Base-by-base conservation (phyloP, 2,888 invertebrate species). In the Lochmaea capreae region DNA sequence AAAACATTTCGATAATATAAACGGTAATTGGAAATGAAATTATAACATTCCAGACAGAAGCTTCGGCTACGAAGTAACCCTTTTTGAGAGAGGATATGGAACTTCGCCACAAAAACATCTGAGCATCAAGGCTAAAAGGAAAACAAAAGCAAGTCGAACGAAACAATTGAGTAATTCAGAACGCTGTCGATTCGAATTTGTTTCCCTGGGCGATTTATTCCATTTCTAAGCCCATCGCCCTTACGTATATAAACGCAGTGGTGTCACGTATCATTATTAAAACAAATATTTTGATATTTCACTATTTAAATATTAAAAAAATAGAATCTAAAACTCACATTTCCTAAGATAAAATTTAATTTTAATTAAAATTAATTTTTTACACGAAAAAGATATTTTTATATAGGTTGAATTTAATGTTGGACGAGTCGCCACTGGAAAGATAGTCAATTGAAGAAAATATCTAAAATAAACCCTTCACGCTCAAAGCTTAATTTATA, bases 171-270 rank as follows among this genome's bases (percentile, higher is more conserved):
- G 82, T 81, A 80, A 82, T 81, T 81, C 79, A 76, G 80, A 74
- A 72, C 75, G 79, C 78, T 85, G 85, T 86, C 86, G 85, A 86
- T 86, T 85, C 85, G 84, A 86, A 84, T 84, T 84, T 74, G 76
- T 79, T 78, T 78, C 79, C 78, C 78, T 71, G 74, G 79, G 79
- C 79, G 79, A 77, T 79, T 79, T 76, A 77, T 79, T 78, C 77
- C 77, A 78, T 78, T 78, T 76, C 78, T 76, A 75, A 78, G 77
- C 78, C 73, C 65, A 39, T 42, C 75, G 66, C 76, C 72, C 75
- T 73, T 75, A 67, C 66, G 67, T 70, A 75, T 57, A 33, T 22
- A 18, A 39, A 42, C 2, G 8, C 54, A 54, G 54, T 54, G 49
- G 43, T 65, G 65, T 65, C 39, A 65, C n/a, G 16, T 26, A 16